These are phyloP conservation scores for Mya arenaria DNA, from an alignment of 1,140 invertebrate species.

Conservation along the genomic window DNA sequence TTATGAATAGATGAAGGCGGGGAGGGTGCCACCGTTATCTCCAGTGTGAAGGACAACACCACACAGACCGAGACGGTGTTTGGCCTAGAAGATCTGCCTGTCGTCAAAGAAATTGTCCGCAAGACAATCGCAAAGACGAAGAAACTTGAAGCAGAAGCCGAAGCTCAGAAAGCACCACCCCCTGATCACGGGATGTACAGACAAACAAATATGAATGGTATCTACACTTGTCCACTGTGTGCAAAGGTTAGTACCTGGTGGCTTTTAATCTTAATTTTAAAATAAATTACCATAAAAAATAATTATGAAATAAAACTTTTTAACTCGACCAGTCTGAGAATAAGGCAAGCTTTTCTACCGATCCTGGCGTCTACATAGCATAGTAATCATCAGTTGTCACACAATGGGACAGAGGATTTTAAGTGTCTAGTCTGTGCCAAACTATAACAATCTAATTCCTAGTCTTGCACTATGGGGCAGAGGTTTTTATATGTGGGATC, in stretches of 20 bases:
- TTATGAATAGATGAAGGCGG: no score
- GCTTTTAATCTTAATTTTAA: no score
- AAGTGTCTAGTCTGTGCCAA: conserved; percentile 50
- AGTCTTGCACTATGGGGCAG: conserved; percentile 32
- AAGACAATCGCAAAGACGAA: conserved; percentile 38
- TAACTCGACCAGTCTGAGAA: no score
- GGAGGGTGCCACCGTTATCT: no score
- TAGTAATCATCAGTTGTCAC: conserved; percentile 34
- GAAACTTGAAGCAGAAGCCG: not conserved
- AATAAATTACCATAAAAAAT: no score
- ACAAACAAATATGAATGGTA: conserved; percentile 33
- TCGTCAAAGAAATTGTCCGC: conserved; percentile 32
- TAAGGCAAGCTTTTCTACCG: no score
- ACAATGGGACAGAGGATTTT: conserved; percentile 44
- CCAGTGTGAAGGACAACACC: not conserved
- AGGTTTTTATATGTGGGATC: conserved; percentile 50
- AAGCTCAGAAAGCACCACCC: not conserved
- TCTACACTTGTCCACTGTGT: conserved; percentile 47
- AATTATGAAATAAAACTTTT: no score
- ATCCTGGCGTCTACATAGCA: no score
- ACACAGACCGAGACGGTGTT: conserved; percentile 54
- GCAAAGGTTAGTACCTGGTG: conserved; percentile 30
- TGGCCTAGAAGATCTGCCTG: conserved; percentile 37
- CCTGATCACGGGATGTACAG: not conserved
- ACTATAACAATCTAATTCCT: conserved; percentile 30